A percentile compares a stretch with the other conserved stretches of the same genome.
Conservation (phyloP, 2,113 vertebrate genomes). For the Atherinomorus stipes region DNA sequence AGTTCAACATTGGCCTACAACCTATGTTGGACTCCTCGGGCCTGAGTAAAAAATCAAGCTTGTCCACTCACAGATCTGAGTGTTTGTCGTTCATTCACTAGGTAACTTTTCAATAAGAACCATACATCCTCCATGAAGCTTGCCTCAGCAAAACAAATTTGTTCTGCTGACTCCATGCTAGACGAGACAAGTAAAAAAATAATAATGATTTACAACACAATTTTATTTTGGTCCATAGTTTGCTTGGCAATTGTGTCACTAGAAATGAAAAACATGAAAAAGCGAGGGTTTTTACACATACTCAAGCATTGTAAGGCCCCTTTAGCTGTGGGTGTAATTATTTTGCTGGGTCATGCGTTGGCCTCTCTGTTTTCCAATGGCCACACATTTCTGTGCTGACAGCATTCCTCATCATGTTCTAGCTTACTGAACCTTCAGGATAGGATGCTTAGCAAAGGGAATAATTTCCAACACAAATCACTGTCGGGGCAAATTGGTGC, state of each 20-base stretch:
- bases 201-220: too few relatives aligned
- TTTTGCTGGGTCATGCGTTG: conserved; percentile 9
- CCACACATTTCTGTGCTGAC: conserved; percentile 24
- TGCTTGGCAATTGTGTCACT: background rate
- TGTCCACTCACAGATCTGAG: too few relatives aligned
- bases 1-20: too few relatives aligned
- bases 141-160: too few relatives aligned
- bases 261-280: background rate
- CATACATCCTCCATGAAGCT: too few relatives aligned
- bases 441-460: conserved; percentile 28
- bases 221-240: background rate
- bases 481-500: conserved; percentile 66
- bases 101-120: too few relatives aligned
- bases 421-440: conserved; percentile 51
- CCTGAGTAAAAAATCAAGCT: too few relatives aligned
- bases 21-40: too few relatives aligned
- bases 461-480: conserved; percentile 66
- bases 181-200: too few relatives aligned
- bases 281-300: background rate
- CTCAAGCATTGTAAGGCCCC: background rate
- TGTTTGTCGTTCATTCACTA: too few relatives aligned
- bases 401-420: conserved; percentile 54
- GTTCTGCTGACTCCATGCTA: too few relatives aligned
- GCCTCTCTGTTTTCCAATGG: conserved; percentile 1
- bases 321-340: background rate